Evolutionary conservation across 2,888 invertebrate genomes (phyloP), one percentile per base, ranked within the genome.

Genomic region (Papilio protenor): DNA sequence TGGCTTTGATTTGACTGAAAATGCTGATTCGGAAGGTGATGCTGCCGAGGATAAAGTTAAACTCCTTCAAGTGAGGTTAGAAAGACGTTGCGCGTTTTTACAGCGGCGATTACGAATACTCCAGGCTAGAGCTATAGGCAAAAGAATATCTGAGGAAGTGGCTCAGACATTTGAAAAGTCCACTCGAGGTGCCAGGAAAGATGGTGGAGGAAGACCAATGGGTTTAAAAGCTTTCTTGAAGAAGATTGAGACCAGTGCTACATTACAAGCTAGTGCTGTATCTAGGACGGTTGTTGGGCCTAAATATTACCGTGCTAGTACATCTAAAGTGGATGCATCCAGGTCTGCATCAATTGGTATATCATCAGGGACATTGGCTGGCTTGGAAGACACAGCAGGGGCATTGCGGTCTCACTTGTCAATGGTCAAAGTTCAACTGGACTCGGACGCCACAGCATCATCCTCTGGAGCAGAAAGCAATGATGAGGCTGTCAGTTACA

Each of bases 391-490:
- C 80, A 96, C 97, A 1, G 95, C 97, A 0, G 97, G 97, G 23
- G 96, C 97, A 23, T 90, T 98, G 80, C 95, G 96, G 73, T 96
- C 96, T 0, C 97, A 98, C 88, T 90, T 98, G 82, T 95, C 96
- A 45, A 95, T 97, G 81, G 96, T 98, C 77, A 97, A 98, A 87
- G 95, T 95, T 79, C 96, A 96, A 84, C 95, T 98, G 81, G 99
- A 99, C 91, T 98, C 98, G 1, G 99, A 99, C 93, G 98, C 98
- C 55, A 99, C 99, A 1, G 98, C 97, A 21, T 98, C 98, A 80
- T 98, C 98, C 87, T 98, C 98, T 21, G 99, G 98, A 75, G 98
- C 98, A 52, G 99, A 99, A 90, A 98, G 98, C 86, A 98, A 98
- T 90, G 98, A 99, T 94, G 98, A 99, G 90, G 96, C 97, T 93